Evolutionary conservation across 1,140 invertebrate genomes (phyloP), one percentile per base, ranked within the genome.

Genomic region (Drosophila ananassae): DNA sequence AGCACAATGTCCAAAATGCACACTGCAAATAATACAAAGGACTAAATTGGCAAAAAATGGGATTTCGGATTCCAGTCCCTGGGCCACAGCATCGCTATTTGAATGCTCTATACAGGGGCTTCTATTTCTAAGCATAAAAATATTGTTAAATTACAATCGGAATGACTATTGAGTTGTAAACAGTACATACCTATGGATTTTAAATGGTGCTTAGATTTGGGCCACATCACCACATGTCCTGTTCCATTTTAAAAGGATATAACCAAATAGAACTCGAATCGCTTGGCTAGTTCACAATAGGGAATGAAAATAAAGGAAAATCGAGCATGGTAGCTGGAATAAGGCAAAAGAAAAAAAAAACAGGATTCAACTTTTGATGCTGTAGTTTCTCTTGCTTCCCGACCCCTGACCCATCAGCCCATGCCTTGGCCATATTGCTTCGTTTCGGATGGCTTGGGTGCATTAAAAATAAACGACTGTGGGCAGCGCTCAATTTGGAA

Each of bases 391-490:
- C n/a, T 13, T 9, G 22, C 21, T 44, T 22, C 41, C 44, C 22
- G 32, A 71, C 53, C 53, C 39, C 13, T 9, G 51, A 32, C 12
- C 32, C 34, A 30, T 17, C 10, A 46, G 2, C 34, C 55, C 46
- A 51, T 52, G 41, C 68, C 25, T 55, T 22, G 61, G 73, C 66
- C 80, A 85, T 80, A 77, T 81, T 81, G 73, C 81, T 74, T 61
- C 52, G 64, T n/a, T 56, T 60, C 76, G 78, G 28, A 58, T 75
- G 51, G 67, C 37, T 54, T 73, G 69, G 74, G 71, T 89, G 83
- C 82, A 87, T 87, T 87, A 82, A 89, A 87, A 87, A 89, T 87
- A 87, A 89, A 87, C 82, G 82, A 87, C 83, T 89, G 82, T 79
- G 83, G 82, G 60, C 74, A 89, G 82, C 79, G 82, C 82, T 87